Evolutionary conservation across 2,888 invertebrate species (phyloP), one percentile per base, ranked within the genome.

Genomic region (Limnephilus lunatus): DNA sequence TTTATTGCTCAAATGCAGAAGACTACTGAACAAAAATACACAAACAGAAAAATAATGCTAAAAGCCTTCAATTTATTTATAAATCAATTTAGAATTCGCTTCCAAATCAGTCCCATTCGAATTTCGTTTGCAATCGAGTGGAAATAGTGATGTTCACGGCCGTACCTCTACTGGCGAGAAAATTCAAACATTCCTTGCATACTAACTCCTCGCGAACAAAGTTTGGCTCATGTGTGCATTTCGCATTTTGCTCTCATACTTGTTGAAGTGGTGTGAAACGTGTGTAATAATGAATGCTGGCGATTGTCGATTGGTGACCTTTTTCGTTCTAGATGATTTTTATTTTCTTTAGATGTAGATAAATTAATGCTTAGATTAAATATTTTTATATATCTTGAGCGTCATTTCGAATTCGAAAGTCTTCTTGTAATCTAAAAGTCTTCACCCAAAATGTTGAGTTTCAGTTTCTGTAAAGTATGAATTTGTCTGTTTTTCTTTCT

Each of bases 71-170:
- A 48, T 44, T 86, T 86, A 86, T 86, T 53, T 53, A 53, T 48
- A 48, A 48, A 30, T 86, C 86, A 30, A 86, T 86, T 86, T 86
- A 86, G 30, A 86, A 53, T 86, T 86, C 39, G 53, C 85, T 25
- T 25, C 86, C 32, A 31, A 31, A 14, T 32, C 31, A 31, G 82
- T 83, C 31, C 82, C 82, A 83, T 35, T 32, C 82, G 82, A 83
- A 35, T 83, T 68, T 68, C n/a, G 68, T 68, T 85, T 32, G 85
- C 35, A 39, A 85, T 39, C 39, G 39, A 39, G 39, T 85, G n/a
- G 85, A 85, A 85, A 85, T 85, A 85, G 39, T 85, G 25, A 86
- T 86, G 39, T 86, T 86, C 86, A 86, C 53, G 86, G 86, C 30
- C 86, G 53, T 86, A 83, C n/a, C 68, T 68, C 19, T 2, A 2